Evolutionary conservation across 2,888 invertebrate genomes (phyloP), one percentile per base, ranked within the genome.

Genomic region (Drosophila nr. medialis): DNA sequence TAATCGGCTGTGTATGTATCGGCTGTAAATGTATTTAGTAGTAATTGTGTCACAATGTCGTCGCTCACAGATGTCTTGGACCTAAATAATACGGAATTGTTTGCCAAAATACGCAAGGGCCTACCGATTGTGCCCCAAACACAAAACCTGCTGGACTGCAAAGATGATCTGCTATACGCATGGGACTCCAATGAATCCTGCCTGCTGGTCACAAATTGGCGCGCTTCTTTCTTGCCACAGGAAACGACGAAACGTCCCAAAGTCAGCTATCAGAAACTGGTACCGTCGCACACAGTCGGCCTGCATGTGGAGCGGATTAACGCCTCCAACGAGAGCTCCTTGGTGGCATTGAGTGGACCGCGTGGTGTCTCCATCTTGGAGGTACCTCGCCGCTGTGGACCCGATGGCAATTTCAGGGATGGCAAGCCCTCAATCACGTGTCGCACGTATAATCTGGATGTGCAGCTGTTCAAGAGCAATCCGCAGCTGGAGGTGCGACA

Each of bases 401-500:
- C 94, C 42, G 94, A 95, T 75, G 94, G 95, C 27, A 94, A 94
- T 70, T 95, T 95, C 84, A 94, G 95, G 88, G 95, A 95, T 77
- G 96, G 96, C 77, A 96, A 95, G 89, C 94, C 94, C 32, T 92
- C 93, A 70, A 94, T 96, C 54, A 94, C 94, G 56, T 96, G 96
- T 94, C 90, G 85, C 38, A 82, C 84, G 2, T 78, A 69, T 90
- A 95, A 95, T 75, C 92, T 98, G 65, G 97, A 96, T 86, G 96
- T 96, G 84, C 94, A 95, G 67, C 95, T 96, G 79, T 95, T 97
- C 88, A 94, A 95, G 81, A 95, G 95, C 75, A 95, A 94, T 87
- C 93, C 94, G n/a, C 94, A 95, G 45, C 93, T 95, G n/a, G 95
- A 96, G 90, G 94, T 97, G 24, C 94, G 96, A 21, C 96, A 96